A percentile compares a stretch with the other conserved stretches of the same genome.
Evolutionary conservation across 2,797 vertebrate species (phyloP).

Genomic region (Brachyrhaphis roseni): DNA sequence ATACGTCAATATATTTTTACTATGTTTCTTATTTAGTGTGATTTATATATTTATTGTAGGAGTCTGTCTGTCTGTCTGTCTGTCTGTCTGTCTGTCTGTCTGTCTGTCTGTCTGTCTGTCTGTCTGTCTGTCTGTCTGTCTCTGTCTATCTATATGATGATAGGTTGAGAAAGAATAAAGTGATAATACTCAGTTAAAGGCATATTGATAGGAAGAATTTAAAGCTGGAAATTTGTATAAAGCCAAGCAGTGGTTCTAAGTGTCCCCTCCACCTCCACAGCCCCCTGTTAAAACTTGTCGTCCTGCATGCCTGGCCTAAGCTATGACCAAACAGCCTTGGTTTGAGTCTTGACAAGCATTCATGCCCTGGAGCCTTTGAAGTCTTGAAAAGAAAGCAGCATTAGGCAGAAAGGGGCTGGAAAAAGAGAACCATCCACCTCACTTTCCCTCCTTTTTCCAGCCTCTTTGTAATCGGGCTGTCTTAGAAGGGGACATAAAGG

Average conservation of each 20-base stretch:
- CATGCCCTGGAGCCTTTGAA: conserved; percentile 64
- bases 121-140: no score
- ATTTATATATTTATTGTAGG: no score
- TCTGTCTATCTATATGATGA: background rate
- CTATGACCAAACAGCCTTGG: conserved; percentile 34
- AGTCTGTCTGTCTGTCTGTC: background rate
- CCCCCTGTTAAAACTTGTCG: background rate
- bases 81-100: no score
- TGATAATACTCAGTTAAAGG: background rate
- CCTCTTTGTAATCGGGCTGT: conserved; percentile 76
- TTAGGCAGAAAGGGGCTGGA: conserved; percentile 36
- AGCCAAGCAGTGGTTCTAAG: background rate
- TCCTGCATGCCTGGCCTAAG: conserved; percentile 8
- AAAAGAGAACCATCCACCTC: conserved; percentile 48
- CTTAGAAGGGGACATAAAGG: conserved; percentile 77
- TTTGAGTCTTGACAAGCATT: conserved; percentile 55
- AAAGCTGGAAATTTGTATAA: background rate
- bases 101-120: no score
- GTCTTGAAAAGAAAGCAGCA: conserved; percentile 55
- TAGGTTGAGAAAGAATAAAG: background rate
- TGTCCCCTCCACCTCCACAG: background rate
- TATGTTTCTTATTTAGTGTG: no score
- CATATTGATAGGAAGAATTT: background rate
- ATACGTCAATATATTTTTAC: no score
- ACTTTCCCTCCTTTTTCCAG: conserved; percentile 70